These are phyloP conservation scores for Candidula unifasciata DNA, from an alignment of 2,888 invertebrate species.

Conservation along the genomic window DNA sequence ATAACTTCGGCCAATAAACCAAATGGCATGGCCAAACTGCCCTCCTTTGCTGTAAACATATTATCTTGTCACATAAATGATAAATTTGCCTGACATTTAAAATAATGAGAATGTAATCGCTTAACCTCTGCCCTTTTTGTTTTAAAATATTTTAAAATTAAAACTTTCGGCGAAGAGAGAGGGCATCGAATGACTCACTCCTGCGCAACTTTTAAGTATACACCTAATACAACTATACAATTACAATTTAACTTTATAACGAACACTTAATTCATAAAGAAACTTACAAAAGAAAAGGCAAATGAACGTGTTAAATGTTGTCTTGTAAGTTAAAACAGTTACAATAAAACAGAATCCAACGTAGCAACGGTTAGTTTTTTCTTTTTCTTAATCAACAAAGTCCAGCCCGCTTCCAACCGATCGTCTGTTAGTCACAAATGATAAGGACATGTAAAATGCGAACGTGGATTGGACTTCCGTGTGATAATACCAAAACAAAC, in stretches of 20 bases:
- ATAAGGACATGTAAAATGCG: conserved; percentile 23
- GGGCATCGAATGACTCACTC: not conserved
- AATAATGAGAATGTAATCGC: no score
- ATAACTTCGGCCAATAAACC: no score
- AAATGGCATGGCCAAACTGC: no score
- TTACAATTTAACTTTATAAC: no score
- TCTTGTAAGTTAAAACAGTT: not conserved
- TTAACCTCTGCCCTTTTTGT: no score
- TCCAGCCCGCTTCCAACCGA: conserved; percentile 38
- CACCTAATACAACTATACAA: no score
- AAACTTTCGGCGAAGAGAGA: not conserved
- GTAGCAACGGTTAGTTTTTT: not conserved
- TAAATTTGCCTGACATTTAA: not conserved
- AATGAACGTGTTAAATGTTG: not conserved
- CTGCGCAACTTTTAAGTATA: no score
- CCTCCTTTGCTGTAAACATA: no score
- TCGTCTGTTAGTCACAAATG: conserved; percentile 41
- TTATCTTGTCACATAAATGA: no score
- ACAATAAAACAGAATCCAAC: not conserved
- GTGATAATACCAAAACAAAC: conserved; percentile 27
- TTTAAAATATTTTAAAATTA: not conserved
- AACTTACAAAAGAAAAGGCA: not conserved
- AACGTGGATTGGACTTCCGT: conserved; percentile 22
- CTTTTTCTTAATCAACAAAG: not conserved
- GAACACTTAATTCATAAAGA: not conserved